Evolutionary conservation across 1,140 invertebrate genomes (phyloP), one percentile per base, ranked within the genome.

Genomic region (Lucilia sericata): DNA sequence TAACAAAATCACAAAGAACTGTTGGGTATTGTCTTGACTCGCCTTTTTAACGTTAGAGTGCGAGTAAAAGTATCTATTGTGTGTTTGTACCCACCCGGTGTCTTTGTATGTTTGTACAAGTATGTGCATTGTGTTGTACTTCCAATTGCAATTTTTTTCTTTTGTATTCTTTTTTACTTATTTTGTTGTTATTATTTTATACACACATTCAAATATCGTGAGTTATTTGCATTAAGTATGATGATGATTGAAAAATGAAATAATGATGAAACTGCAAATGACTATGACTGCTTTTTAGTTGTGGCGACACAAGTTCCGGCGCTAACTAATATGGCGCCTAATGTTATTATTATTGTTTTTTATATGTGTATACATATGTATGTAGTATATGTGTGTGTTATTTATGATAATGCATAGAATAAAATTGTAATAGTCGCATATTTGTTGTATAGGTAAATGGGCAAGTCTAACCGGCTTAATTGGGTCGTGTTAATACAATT

Each of bases 301-400:
- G 42, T 42, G 76, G 42, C 76, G 76, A 80, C 76, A 80, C 76
- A 80, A 49, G 76, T 80, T 80, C 76, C 76, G 76, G 47, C 76
- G 76, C 42, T 80, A 80, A 80, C 17, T 80, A 80, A 80, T 80
- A 80, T 49, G 76, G 76, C 76, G 76, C 76, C 76, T 80, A 80
- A 49, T 76, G 36, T 42, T 36, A 42, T 76, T 76, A 76, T 42
- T 42, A 42, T 42, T 42, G 42, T 76, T 76, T 42, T n/a, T 13
- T 76, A 42, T 34, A 34, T n/a, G 34, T 76, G 34, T 14, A 12
- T 17, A 12, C 51, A n/a, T 55, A 42, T 7, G 42, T 7, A 42
- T 42, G 42, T 42, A 30, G 42, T 42, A 10, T 42, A 0, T 76
- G 74, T 14, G 34, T n/a, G 21, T 75, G 74, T 75, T 75, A 5